Base-by-base conservation (phyloP, 30 jellyfish, hydroid and myxozoan genomes). In the Cassiopea xamachana region DNA sequence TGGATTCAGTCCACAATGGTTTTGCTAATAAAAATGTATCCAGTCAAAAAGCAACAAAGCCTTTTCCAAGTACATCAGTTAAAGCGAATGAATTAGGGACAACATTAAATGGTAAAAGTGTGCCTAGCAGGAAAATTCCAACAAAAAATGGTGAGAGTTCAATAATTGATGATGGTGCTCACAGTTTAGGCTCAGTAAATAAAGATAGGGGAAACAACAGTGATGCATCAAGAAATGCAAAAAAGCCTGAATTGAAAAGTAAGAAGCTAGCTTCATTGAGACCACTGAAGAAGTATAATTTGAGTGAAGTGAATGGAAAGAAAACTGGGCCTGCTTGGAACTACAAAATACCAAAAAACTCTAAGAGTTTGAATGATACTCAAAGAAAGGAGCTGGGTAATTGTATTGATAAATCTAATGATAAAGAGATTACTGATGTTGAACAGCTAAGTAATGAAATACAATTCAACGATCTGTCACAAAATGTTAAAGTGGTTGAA, bases 401-500 rank as follows among this genome's bases (percentile, higher is more conserved):
- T 27, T 27, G 39, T 27, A 27, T 27, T 27, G 39, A 27, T 27
- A 27, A 27, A 27, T 27, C 39, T 27, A 27, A 27, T 27, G 39
- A 27, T 27, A 27, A 27, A 27, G 39, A 27, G 39, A 27, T 27
- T 27, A 27, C 39, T 27, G 39, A 27, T 27, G 39, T 27, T 27
- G 39, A 27, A 27, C 39, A 27, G 39, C 39, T 27, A 27, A 27
- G 39, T 27, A 27, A 15, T n/a, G 27, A 46, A 49, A 68, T 64
- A 45, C 48, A 48, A 10, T 74, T 46, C 73, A 70, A 69, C 2
- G 71, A 69, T 49, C 69, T 83, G 16, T 48, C 91, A 43, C 47
- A 75, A 46, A 45, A 83, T 10, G 50, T 82, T 3, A 59, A 83
- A 15, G 67, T 83, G 15, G 44, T 48, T 68, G 91, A 50, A 12